Conservation (phyloP, 2,797 vertebrate species). For the Chaunax sp. region DNA sequence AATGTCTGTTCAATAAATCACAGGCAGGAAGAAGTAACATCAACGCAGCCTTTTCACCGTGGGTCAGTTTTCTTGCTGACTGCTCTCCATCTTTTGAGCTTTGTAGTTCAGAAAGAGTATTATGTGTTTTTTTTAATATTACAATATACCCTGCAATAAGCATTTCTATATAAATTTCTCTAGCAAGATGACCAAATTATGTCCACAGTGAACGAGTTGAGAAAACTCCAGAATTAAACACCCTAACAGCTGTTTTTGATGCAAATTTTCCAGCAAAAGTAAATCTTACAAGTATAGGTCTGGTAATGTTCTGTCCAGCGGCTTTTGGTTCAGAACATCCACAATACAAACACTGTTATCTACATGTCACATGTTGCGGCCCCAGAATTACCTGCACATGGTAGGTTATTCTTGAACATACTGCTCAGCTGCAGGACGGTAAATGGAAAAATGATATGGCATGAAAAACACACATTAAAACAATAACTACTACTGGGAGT, state of each 20-base stretch:
- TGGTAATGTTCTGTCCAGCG: neutral
- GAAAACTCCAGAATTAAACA: too few species aligned
- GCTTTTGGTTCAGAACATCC: too few species aligned
- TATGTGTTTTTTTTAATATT: too few species aligned
- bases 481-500: neutral
- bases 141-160: too few species aligned
- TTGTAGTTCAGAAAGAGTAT: neutral
- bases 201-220: neutral
- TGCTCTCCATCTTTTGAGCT: constrained; percentile 16
- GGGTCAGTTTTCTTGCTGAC: constrained; percentile 17
- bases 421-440: too few species aligned
- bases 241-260: neutral
- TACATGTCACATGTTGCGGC: too few species aligned
- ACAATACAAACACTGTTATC: too few species aligned
- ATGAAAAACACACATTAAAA: neutral
- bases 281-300: too few species aligned
- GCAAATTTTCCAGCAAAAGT: neutral
- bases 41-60: constrained; percentile 22
- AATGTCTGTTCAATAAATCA: constrained; percentile 62
- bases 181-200: neutral
- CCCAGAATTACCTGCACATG: too few species aligned
- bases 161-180: too few species aligned
- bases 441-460: constrained; percentile 1
- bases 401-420: too few species aligned
- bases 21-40: constrained; percentile 26